Evolutionary conservation across 2,113 vertebrate species (phyloP), one percentile per base, ranked within the genome.

Genomic region (Pavo muticus): DNA sequence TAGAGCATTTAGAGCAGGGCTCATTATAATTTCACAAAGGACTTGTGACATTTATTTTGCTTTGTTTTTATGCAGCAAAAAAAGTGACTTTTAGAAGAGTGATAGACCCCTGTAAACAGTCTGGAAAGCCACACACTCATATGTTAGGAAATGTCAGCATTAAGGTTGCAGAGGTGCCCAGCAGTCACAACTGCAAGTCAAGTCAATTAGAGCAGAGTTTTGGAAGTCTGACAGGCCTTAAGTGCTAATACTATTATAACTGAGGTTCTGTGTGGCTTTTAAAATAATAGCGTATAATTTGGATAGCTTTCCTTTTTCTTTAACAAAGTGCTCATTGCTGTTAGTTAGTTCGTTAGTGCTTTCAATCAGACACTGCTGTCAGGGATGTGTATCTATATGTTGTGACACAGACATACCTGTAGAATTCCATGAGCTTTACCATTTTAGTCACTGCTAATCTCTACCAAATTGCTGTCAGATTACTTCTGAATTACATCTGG

Each of bases 1-100:
- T 86, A 91, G 68, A 91, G 68, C 35, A 30, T 86, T 90, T 91
- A 88, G 29, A 45, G 15, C 52, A 84, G 72, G 63, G 37, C 79
- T 95, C 56, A 56, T 93, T 88, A 90, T 25, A 24, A 2, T 91
- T 96, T 93, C 86, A 84, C 32, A 90, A 93, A 93, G 61, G 25
- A 12, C 81, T 78, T 68, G 20, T 88, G 95, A 91, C 93, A 93
- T 96, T 96, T 93, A 56, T 60, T 93, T 94, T 90, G 45, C 35
- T 93, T 88, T 91, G 79, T 86, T 95, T 90, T 60, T 68, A 80
- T 35, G 80, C 29, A 86, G 76, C 3, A 67, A 91, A 80, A 80
- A 80, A 83, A 61, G 30, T 29, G 45, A 67, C 56, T 93, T 91
- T 74, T 63, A 54, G 75, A 91, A 86, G 54, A 77, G 30, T 19